Base-by-base conservation (phyloP, 1,140 invertebrate species). In the Alviniconcha marisindica region DNA sequence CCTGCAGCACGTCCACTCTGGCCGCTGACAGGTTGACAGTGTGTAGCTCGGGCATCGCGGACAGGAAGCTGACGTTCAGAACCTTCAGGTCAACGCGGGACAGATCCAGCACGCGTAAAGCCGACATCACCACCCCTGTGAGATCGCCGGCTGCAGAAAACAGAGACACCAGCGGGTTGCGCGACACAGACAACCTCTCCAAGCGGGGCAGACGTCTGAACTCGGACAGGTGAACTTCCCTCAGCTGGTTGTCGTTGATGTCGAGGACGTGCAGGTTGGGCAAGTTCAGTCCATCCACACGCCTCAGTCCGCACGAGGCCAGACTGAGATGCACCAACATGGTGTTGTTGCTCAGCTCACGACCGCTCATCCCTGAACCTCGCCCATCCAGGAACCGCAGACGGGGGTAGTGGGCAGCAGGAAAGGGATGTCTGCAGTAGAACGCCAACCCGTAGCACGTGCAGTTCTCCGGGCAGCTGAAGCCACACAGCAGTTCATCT, bases 401-500 rank as follows among this genome's bases (percentile, higher is more conserved):
- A 36, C 51, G 38, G 18, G 56, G 0, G 66, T 48, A 24, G 0
- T 54, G 28, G 18, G 1, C 7, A 12, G 79, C 71, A 24, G 18
- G 42, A n/a, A 79, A 54, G 1, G 24, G n/a, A 31, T 38, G 1
- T 0, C 31, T 24, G 31, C 83, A 84, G 2, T 42, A 79, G 42
- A 76, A 80, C 24, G 79, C 83, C 36, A 42, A 33, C 38, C 69
- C 79, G 33, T 71, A 28, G 48, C 83, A 81, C n/a, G 40, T 36
- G 60, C 83, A 84, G 36, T 69, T 40, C 0, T 76, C n/a, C 12
- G 78, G 83, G 31, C 78, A 84, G 0, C 40, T 66, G 1, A 63
- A n/a, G 51, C 81, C n/a, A 66, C 83, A 84, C 42, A 84, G 33
- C 15, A 81, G 10, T 33, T 84, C 83, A 38, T 84, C 83, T 42